Base-by-base conservation (phyloP, 1,140 invertebrate genomes). In the Dendroctonus ponderosae region DNA sequence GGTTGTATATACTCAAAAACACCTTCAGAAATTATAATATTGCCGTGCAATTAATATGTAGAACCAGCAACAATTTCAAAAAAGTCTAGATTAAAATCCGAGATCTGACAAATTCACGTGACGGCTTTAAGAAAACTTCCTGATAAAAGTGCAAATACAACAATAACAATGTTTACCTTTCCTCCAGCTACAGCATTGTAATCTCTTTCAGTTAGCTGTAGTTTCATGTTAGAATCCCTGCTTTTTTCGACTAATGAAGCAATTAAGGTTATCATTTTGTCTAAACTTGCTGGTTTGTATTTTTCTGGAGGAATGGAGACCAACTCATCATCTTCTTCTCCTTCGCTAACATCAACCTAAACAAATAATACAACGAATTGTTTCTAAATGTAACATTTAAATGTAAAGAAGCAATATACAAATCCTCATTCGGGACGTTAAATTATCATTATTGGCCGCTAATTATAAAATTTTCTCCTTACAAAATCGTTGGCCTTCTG, bases 251-350 rank as follows among this genome's bases (percentile, higher is more conserved):
- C 92, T 39, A 97, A 82, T 2, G 89, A 86, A 5, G 92, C 91
- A 39, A 96, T 89, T 5, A 97, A 79, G 6, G 92, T 90, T 52
- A 97, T 94, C 94, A 97, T 97, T 81, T 97, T 97, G 77, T 96
- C 94, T n/a, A 97, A 80, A 0, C 94, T 94, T 2, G 91, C 90
- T 0, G 93, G 92, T 70, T 92, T 86, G 61, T 92, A 86, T 77
- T 94, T 94, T 67, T 91, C 89, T 14, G 86, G 84, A 0, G 87
- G 82, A 54, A 86, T 80, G 3, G 70, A 50, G 7, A 71, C 70
- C 44, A 86, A 82, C 14, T 88, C 86, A 62, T 89, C 87, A 70
- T 88, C 89, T 65, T 91, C 90, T 69, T 96, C 93, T 70, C 92
- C 91, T 69, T 91, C 91, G 65, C 85, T 87, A 11, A 86, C 85